Evolutionary conservation across 2,888 invertebrate genomes (phyloP).

Genomic region (Buathra laborator): DNA sequence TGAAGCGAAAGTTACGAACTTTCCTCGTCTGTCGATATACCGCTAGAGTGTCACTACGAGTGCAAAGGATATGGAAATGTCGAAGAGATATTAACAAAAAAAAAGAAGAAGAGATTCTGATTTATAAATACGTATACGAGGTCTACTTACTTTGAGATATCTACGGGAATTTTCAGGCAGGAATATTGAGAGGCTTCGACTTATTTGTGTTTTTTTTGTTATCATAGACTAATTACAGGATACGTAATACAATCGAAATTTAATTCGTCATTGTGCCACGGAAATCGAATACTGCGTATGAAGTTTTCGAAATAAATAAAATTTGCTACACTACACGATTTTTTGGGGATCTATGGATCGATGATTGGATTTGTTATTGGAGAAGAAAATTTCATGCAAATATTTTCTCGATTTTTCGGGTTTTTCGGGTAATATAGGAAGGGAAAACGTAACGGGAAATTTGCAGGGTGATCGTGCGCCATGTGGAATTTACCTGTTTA

Average conservation of each 20-base stretch:
- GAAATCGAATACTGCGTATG: neutral
- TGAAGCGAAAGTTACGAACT: neutral
- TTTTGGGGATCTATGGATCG: neutral
- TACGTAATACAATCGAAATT: neutral
- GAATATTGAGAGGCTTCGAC: neutral
- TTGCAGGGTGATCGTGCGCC: conserved; percentile 72
- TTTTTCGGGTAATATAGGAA: neutral
- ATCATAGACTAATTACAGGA: neutral
- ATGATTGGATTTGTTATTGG: neutral
- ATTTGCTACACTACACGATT: neutral
- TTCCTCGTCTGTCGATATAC: neutral
- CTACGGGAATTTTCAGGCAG: conserved; percentile 19
- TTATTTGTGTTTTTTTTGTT: neutral
- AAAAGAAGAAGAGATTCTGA: neutral
- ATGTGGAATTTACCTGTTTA: conserved; percentile 89
- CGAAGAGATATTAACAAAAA: neutral
- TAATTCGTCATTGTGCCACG: neutral
- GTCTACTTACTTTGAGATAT: neutral
- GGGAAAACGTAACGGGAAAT: neutral
- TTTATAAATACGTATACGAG: neutral
- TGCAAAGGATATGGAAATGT: neutral
- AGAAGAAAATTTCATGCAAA: neutral
- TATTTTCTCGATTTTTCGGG: neutral
- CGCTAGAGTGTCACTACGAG: neutral
- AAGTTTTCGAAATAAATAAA: neutral